Base-by-base conservation (phyloP, 2,888 invertebrate genomes). In the Cheilosia variabilis region DNA sequence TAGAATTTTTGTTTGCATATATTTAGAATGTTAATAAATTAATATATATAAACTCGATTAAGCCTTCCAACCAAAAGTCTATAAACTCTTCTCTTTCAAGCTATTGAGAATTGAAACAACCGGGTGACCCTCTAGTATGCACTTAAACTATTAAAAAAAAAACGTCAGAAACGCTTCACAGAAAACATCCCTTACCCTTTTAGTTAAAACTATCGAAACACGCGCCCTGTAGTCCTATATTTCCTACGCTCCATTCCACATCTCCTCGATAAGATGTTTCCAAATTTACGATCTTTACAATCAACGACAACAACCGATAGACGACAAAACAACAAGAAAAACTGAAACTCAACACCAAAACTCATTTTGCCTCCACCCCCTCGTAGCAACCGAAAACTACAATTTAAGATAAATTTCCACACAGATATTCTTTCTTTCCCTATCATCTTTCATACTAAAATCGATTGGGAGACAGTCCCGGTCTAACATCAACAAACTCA, bases 321-420 rank as follows among this genome's bases (percentile, higher is more conserved):
- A 47, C 27, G 37, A 34, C 24, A 37, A 17, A 1, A 68, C 43
- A 15, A 55, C 24, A 71, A 71, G 10, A 62, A 24, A 27, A 27
- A 65, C 4, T 71, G 81, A 65, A 81, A 76, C 63, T 34, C 43
- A 53, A 81, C 31, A 81, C 81, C 52, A 53, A 76, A 60, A 81
- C 17, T 69, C 58, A 15, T 71, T 65, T n/a, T 47, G 34, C 19
- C 43, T 22, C 22, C 31, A 31, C 9, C 60, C 24, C 47, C 13
- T 45, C 41, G 10, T 17, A 9, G 7, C 47, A n/a, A 41, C n/a
- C n/a, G 24, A 43, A 47, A 53, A 62, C 69, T 47, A 77, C 43
- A 66, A 76, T 10, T 43, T 24, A 10, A 68, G 60, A 76, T 76
- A 60, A 43, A 60, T 68, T 76, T 68, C 41, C 69, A 62, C 24